Evolutionary conservation across 2,797 vertebrate species (phyloP).

Genomic region (Adelosebastes latens): DNA sequence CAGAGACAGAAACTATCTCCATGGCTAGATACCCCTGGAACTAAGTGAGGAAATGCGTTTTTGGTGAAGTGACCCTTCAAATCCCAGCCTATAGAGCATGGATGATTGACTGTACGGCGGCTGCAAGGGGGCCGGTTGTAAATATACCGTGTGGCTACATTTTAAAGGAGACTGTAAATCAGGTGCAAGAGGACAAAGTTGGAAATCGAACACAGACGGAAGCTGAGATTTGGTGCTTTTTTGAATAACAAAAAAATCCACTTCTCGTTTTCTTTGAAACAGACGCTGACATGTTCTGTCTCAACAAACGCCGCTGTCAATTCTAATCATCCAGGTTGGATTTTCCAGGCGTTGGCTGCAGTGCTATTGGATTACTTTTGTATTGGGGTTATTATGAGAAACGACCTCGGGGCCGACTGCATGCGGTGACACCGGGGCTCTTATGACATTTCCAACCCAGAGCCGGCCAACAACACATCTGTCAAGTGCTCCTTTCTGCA

Average conservation of each 20-base stretch:
- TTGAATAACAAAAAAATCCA: conserved; percentile 18
- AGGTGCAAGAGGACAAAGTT: conserved; percentile 13
- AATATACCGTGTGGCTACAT: conserved; percentile 18
- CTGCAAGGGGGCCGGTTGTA: conserved; percentile 15
- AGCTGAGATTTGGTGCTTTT: not conserved
- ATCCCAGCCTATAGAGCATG: not conserved
- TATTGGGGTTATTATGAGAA: conserved; percentile 81
- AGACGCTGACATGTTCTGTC: conserved; percentile 52
- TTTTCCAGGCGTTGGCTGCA: conserved; percentile 60
- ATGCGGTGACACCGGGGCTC: conserved; percentile 69
- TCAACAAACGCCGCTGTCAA: conserved; percentile 66
- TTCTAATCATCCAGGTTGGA: conserved; percentile 73
- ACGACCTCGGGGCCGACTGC: conserved; percentile 70
- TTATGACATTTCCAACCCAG: conserved; percentile 79
- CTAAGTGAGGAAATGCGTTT: conserved; percentile 1
- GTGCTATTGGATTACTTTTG: conserved; percentile 74
- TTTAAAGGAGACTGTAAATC: conserved; percentile 45
- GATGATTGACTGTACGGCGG: conserved; percentile 16
- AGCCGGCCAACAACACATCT: conserved; percentile 69
- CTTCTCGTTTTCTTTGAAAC: conserved; percentile 46
- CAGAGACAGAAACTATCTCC: not conserved
- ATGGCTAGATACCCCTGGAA: not conserved
- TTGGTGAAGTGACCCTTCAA: conserved; percentile 21
- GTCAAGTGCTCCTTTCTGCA: conserved; percentile 70
- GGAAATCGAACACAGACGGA: not conserved